Evolutionary conservation across 2,113 vertebrate species (phyloP).

Genomic region (Acinonyx jubatus): DNA sequence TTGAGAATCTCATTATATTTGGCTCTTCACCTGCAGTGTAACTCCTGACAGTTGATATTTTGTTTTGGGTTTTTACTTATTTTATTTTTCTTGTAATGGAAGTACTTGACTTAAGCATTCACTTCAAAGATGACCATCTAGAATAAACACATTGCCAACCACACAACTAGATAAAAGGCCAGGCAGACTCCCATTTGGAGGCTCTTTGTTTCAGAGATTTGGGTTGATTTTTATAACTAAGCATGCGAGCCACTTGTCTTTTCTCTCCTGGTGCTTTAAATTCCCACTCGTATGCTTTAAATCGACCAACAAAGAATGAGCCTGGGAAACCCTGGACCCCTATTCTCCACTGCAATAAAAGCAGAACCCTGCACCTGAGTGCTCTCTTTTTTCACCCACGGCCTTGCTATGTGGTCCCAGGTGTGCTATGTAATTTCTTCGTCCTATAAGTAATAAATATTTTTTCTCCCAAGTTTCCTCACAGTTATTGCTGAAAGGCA

Average conservation of each 20-base stretch:
- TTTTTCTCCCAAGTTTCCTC: not conserved
- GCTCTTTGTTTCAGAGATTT: not conserved
- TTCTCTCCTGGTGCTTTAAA: not conserved
- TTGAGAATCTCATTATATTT: not conserved
- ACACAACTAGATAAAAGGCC: not conserved
- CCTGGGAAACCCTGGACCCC: not conserved
- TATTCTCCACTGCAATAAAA: not conserved
- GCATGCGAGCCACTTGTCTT: not conserved
- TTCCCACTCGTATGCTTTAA: not conserved
- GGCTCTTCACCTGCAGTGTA: not conserved
- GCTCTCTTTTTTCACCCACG: not conserved
- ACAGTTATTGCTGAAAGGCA: not conserved
- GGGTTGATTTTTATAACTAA: not conserved
- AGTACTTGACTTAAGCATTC: not conserved
- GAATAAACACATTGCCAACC: not conserved
- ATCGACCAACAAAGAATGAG: not conserved
- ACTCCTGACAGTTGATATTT: not conserved
- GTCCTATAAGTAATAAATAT: not conserved
- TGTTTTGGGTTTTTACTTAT: not conserved
- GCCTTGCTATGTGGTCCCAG: not conserved
- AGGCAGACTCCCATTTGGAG: not conserved
- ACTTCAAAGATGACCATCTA: not conserved
- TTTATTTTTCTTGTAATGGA: not conserved
- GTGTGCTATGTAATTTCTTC: not conserved
- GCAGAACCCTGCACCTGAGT: not conserved